phyloP scores from a whole-genome alignment of 2,797 vertebrate species.

The Pelobates cultripes region DNA sequence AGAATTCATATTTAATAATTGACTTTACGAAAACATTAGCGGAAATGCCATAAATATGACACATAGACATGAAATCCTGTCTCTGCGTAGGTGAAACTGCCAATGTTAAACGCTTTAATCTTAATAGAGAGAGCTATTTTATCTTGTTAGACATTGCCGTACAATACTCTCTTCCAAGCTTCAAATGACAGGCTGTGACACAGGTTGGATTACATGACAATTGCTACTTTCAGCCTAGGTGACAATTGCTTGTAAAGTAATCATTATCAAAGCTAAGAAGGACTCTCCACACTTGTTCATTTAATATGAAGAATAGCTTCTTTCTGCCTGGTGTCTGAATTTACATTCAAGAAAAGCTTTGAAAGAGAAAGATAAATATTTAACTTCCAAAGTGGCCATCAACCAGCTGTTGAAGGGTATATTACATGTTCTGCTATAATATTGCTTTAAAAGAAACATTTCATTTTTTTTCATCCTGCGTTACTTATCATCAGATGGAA shows the following conservation, averaged over 20 bases:
- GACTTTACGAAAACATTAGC: slow-evolving; percentile 55
- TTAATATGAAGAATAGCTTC: slow-evolving; percentile 23
- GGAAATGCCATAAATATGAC: slow-evolving; percentile 51
- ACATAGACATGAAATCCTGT: slow-evolving; percentile 47
- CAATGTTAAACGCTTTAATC: slow-evolving; percentile 54
- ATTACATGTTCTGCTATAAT: background rate
- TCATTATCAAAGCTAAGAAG: slow-evolving; percentile 45
- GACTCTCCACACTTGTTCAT: slow-evolving; percentile 1
- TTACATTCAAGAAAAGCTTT: slow-evolving; percentile 1
- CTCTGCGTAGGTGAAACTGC: slow-evolving; percentile 50
- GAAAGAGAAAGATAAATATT: background rate
- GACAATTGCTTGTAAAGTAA: slow-evolving; percentile 52
- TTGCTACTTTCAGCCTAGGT: slow-evolving; percentile 50
- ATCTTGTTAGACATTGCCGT: slow-evolving; percentile 51
- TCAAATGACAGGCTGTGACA: slow-evolving; percentile 50
- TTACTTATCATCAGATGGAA: background rate
- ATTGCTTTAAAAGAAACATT: background rate
- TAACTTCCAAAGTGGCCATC: background rate
- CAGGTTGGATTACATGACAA: slow-evolving; percentile 50
- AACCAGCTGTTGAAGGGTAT: background rate
- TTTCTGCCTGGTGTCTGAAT: background rate
- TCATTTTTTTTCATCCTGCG: background rate
- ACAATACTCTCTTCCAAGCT: slow-evolving; percentile 49
- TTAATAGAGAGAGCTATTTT: slow-evolving; percentile 54
- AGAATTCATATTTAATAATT: slow-evolving; percentile 54